Evolutionary conservation across 2,797 vertebrate genomes (phyloP), one percentile per base, ranked within the genome.

Genomic region (Hemitrygon akajei): DNA sequence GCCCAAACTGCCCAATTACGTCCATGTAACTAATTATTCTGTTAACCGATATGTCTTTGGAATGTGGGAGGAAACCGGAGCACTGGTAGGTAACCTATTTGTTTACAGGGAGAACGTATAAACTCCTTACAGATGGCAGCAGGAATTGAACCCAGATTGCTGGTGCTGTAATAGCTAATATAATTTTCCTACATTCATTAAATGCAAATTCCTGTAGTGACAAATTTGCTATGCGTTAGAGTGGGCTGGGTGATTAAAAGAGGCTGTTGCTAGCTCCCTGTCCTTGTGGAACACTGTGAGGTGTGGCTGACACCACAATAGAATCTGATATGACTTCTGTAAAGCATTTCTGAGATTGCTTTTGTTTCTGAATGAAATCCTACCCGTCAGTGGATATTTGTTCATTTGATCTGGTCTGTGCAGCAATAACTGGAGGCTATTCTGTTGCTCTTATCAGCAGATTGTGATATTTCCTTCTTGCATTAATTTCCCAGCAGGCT

Each of bases 341-440:
- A 34, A 66, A 69, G 34, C n/a, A 20, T 37, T 69, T 89, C n/a
- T 20, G 20, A 3, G 34, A 20, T 89, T 69, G 60, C 18, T 69
- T 89, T 89, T 89, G 60, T 89, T 89, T 89, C 16, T 69, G 60
- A 89, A 22, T 69, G 37, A 69, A 89, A 37, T 89, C 86, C 60
- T 60, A 89, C 5, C 18, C 69, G 60, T 89, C 86, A 20, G 86
- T 89, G 20, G 69, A 37, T 69, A 89, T 89, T 69, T 89, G 86
- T 89, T 89, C 66, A 89, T 89, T 66, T 89, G 66, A 60, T 37
- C 30, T 66, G 86, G n/a, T 63, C 86, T 89, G 63, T 69, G 86
- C 20, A 22, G 60, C n/a, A 34, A 69, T 69, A 89, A 34, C 60
- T 89, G 86, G 86, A 89, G 86, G 86, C n/a, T 37, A 69, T 69